Evolutionary conservation across 2,113 vertebrate genomes (phyloP).

Genomic region (Alouatta palliata): DNA sequence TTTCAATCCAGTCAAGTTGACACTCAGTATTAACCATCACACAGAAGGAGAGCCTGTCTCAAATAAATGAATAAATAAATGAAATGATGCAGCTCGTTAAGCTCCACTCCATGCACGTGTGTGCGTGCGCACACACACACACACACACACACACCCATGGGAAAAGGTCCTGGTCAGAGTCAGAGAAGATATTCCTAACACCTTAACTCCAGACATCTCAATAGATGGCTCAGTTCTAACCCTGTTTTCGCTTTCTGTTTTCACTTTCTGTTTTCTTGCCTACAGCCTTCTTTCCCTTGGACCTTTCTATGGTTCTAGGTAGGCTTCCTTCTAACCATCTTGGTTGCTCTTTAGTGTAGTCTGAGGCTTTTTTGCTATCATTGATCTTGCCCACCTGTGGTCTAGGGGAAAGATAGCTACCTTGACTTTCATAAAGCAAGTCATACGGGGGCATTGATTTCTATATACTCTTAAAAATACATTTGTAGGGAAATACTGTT

Average conservation of each 20-base stretch:
- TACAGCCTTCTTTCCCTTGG: slow-evolving; percentile 19
- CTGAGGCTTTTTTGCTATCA: not conserved
- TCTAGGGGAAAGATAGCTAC: not conserved
- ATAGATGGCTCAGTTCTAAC: not conserved
- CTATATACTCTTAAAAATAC: not conserved
- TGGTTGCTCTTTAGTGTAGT: not conserved
- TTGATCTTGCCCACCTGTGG: not conserved
- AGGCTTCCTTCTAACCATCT: not conserved
- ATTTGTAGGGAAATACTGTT: slow-evolving; percentile 6
- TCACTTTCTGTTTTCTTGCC: slow-evolving; percentile 9
- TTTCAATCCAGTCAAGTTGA: no score
- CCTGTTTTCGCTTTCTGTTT: not conserved
- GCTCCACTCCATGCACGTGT: no score
- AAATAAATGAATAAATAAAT: no score
- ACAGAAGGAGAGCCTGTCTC: no score
- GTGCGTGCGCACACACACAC: no score
- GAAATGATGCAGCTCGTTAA: not conserved
- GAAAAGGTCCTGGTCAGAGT: not conserved
- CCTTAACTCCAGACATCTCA: slow-evolving; percentile 12
- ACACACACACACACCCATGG: not conserved
- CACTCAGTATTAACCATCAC: no score
- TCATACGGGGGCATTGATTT: not conserved
- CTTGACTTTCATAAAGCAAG: slow-evolving; percentile 7
- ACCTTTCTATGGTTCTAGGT: not conserved
- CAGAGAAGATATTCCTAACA: not conserved